phyloP scores from a whole-genome alignment of 2,888 invertebrate species.

The Limnephilus rhombicus region DNA sequence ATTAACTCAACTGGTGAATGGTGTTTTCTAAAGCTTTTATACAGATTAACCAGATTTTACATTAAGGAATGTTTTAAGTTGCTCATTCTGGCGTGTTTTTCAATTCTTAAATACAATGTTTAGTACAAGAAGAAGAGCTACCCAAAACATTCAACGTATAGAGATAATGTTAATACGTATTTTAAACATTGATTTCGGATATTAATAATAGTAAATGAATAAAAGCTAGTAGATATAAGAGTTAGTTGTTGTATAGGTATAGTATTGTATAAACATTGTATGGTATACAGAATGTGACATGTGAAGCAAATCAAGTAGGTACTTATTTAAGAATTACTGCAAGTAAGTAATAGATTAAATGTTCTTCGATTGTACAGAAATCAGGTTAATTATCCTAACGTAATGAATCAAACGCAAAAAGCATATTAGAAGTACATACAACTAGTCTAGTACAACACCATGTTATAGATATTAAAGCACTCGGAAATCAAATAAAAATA shows the following conservation, averaged over 20 bases:
- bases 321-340: neutral
- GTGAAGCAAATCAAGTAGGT: neutral
- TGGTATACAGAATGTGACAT: slow-evolving; percentile 8
- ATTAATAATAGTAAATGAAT: neutral
- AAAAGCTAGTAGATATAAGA: neutral
- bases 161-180: neutral
- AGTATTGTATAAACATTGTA: neutral
- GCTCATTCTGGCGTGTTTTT: neutral
- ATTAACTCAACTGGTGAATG: slow-evolving; percentile 39
- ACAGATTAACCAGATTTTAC: neutral
- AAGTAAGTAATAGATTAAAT: neutral
- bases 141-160: neutral
- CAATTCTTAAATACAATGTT: neutral
- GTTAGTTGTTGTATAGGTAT: neutral
- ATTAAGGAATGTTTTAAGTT: neutral
- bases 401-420: slow-evolving; percentile 36
- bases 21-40: neutral
- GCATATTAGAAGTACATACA: slow-evolving; percentile 40
- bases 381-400: neutral
- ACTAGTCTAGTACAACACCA: slow-evolving; percentile 46
- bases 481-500: slow-evolving; percentile 24
- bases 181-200: neutral
- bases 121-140: neutral
- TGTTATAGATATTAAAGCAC: slow-evolving; percentile 2
- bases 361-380: neutral